Conservation (phyloP, 2,888 invertebrate genomes). For the Hypsopygia costalis region DNA sequence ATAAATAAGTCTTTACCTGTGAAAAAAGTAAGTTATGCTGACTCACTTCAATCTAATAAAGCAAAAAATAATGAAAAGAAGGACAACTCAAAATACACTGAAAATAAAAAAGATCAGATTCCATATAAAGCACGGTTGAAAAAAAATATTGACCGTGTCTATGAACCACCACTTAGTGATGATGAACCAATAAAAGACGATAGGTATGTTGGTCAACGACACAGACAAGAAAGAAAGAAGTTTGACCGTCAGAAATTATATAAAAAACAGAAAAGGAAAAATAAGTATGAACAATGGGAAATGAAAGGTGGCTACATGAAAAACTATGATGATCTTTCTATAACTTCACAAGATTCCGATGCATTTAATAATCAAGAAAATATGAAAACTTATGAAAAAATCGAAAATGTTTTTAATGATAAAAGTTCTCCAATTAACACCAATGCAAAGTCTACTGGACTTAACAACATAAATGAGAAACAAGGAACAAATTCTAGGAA, state of each 20-base stretch:
- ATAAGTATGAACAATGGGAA: constrained; percentile 71
- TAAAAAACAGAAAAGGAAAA: constrained; percentile 64
- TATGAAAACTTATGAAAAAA: constrained; percentile 10
- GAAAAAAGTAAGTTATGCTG: constrained; percentile 56
- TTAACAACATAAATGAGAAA: background rate
- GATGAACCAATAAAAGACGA: constrained; percentile 63
- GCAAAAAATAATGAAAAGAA: constrained; percentile 26
- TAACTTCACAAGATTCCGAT: constrained; percentile 43
- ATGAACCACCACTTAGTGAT: constrained; percentile 43
- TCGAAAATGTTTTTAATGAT: constrained; percentile 18
- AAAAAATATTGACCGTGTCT: constrained; percentile 23
- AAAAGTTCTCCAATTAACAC: constrained; percentile 30
- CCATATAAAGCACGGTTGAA: constrained; percentile 45
- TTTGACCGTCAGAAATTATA: constrained; percentile 53
- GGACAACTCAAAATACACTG: constrained; percentile 21
- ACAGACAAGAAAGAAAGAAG: constrained; percentile 56
- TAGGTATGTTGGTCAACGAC: constrained; percentile 50
- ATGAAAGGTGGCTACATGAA: constrained; percentile 65
- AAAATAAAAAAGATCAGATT: constrained; percentile 56
- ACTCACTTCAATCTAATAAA: constrained; percentile 48
- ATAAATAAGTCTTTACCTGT: constrained; percentile 17
- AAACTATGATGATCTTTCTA: constrained; percentile 58
- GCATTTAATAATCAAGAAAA: constrained; percentile 32
- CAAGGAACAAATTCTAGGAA: constrained; percentile 5
- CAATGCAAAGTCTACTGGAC: background rate